Base-by-base conservation (phyloP, 2,888 invertebrate species). In the Phragmatobia fuliginosa region DNA sequence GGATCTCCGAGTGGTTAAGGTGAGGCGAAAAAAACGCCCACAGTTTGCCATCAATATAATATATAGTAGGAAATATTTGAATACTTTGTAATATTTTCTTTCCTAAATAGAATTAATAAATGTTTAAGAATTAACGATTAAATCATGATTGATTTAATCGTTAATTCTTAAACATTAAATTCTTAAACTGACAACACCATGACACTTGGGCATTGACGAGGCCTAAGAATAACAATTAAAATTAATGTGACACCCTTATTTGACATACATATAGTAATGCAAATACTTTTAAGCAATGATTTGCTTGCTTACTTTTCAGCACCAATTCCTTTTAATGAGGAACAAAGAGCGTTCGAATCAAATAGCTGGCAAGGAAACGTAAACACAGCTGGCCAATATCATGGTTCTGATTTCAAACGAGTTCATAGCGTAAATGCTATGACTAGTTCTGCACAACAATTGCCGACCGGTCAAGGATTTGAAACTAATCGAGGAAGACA, bases 261-360 rank as follows among this genome's bases (percentile, higher is more conserved):
- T 45, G 45, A 45, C 5, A 21, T 18, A 21, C 21, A 16, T 7
- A 7, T 45, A 45, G 7, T 45, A 45, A 21, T 45, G 6, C 1
- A 45, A 45, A 45, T 45, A 38, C 10, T 38, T 14, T 38, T 14
- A 16, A 45, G 6, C n/a, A n/a, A n/a, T n/a, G n/a, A n/a, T n/a
- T n/a, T n/a, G 8, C 8, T 49, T 38, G 41, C 11, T 36, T 65
- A 61, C 61, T 64, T 85, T 84, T 71, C 81, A 86, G 86, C 71
- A 67, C 77, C 84, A 25, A 36, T 65, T 69, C 78, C 85, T 63
- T 74, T 69, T 67, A 52, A 69, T 8, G 77, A 77, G 62, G 79
- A 77, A 70, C 79, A 82, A 72, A 76, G 75, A 75, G 70, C 63
- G 36, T 63, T 71, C 61, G 66, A 72, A 52, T 38, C 45, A 62